These are phyloP conservation scores for Antheraea pernyi DNA, from an alignment of 1,140 invertebrate species.

Conservation along the genomic window DNA sequence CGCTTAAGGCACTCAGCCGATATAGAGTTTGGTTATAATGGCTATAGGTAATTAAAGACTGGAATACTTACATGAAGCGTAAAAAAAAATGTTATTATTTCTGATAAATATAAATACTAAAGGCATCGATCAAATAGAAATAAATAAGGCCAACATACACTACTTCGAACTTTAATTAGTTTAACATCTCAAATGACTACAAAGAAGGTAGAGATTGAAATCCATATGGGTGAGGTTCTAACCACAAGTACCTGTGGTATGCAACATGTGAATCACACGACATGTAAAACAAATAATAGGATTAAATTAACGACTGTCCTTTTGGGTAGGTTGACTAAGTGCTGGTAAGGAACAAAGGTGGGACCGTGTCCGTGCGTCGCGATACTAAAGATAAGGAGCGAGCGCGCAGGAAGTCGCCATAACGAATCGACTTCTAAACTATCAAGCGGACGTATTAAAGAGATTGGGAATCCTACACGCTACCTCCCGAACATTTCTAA, in stretches of 20 bases:
- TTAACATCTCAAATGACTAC: not conserved
- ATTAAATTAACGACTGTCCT: conserved; percentile 45
- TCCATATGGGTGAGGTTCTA: not conserved
- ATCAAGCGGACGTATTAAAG: not conserved
- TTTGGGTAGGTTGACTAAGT: conserved; percentile 44
- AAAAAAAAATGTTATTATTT: no score
- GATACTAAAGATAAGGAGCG: conserved; percentile 35
- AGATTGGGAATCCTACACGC: not conserved
- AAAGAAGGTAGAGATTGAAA: not conserved
- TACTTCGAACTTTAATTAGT: not conserved
- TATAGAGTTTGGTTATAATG: no score
- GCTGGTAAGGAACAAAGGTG: conserved; percentile 58
- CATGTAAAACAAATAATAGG: conserved; percentile 38
- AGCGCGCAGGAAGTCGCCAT: conserved; percentile 55
- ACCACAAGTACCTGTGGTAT: not conserved
- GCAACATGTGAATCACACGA: conserved; percentile 13
- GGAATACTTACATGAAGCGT: no score
- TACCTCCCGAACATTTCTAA: not conserved
- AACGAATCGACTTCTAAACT: conserved; percentile 23
- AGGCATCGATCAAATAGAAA: no score
- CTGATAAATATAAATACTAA: no score
- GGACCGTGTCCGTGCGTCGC: conserved; percentile 33
- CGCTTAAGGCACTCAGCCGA: no score
- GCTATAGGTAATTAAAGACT: no score
- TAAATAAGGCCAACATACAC: no score